These are phyloP conservation scores for Sinopyrophorus schimmeli DNA, from an alignment of 2,888 invertebrate genomes.

Conservation along the genomic window DNA sequence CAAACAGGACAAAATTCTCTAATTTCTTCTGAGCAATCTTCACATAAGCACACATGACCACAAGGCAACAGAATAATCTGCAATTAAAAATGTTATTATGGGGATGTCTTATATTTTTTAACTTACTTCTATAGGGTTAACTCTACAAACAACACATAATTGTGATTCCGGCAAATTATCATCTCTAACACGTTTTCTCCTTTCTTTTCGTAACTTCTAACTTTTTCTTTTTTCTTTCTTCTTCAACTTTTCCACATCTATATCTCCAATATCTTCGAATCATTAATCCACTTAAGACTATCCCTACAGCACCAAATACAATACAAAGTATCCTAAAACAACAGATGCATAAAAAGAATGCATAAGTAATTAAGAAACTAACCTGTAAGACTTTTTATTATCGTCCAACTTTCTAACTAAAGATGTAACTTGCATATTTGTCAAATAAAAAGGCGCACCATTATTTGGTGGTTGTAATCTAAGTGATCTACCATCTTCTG, in stretches of 20 bases:
- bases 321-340: constrained; percentile 60
- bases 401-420: constrained; percentile 73
- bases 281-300: constrained; percentile 58
- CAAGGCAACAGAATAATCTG: constrained; percentile 84
- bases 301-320: constrained; percentile 61
- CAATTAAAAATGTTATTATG: constrained; percentile 45
- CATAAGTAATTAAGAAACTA: constrained; percentile 32
- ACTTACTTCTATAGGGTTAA: constrained; percentile 77
- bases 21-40: constrained; percentile 78
- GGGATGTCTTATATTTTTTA: too few species aligned
- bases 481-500: constrained; percentile 63
- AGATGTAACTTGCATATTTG: constrained; percentile 76
- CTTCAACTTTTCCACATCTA: constrained; percentile 60
- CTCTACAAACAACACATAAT: constrained; percentile 84
- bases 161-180: constrained; percentile 65
- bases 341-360: neutral
- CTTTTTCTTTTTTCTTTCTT: constrained; percentile 61
- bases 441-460: constrained; percentile 75
- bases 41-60: constrained; percentile 88
- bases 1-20: constrained; percentile 78
- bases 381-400: constrained; percentile 72
- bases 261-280: constrained; percentile 57
- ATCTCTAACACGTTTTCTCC: constrained; percentile 67
- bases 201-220: constrained; percentile 66
- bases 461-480: constrained; percentile 74